These are phyloP conservation scores for Cephus nigrinus DNA, from an alignment of 2,888 invertebrate genomes.

Conservation along the genomic window DNA sequence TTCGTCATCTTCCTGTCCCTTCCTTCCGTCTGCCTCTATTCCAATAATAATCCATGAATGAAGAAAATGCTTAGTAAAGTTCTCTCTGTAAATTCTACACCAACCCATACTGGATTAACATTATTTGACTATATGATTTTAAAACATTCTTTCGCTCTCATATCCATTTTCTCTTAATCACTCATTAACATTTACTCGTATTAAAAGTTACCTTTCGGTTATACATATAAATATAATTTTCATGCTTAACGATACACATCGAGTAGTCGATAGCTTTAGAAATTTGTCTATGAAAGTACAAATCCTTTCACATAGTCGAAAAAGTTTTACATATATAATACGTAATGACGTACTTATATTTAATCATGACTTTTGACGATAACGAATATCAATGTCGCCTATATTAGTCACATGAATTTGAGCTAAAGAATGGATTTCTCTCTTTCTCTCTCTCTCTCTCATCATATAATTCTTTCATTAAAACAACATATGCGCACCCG, in stretches of 20 bases:
- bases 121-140: background rate
- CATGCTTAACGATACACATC: slow-evolving; percentile 37
- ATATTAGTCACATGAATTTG: slow-evolving; percentile 23
- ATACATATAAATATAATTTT: slow-evolving; percentile 12
- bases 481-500: background rate
- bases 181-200: background rate
- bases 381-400: slow-evolving; percentile 22
- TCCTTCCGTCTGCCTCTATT: background rate
- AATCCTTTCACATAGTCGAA: slow-evolving; percentile 30
- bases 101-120: background rate
- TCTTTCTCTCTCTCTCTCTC: background rate
- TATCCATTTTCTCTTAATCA: background rate
- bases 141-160: background rate
- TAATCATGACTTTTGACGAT: slow-evolving; percentile 20
- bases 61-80: background rate
- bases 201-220: background rate
- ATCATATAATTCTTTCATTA: background rate
- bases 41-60: background rate
- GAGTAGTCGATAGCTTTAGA: slow-evolving; percentile 42
- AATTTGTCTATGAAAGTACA: slow-evolving; percentile 55
- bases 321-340: slow-evolving; percentile 13
- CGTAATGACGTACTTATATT: slow-evolving; percentile 12
- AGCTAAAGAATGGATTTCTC: slow-evolving; percentile 23
- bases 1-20: background rate
- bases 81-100: background rate